phyloP scores from a whole-genome alignment of 2,888 invertebrate genomes.

The Papilio demoleus region DNA sequence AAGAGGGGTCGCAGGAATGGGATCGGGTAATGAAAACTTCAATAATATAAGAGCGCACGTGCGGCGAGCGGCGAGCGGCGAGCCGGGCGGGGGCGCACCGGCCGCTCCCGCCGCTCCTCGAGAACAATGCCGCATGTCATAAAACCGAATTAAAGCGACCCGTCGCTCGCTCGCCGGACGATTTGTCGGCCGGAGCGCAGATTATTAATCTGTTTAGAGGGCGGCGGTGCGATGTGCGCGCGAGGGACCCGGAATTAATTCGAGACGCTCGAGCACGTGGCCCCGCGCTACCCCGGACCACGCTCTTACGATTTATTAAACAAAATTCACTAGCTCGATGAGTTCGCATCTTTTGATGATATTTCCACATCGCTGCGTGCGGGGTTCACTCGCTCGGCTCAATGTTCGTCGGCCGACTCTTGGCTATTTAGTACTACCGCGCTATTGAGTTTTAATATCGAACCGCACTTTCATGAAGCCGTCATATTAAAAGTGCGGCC shows the following conservation, averaged over 20 bases:
- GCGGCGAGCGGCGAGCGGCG: slow-evolving; percentile 22
- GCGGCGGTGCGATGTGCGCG: slow-evolving; percentile 35
- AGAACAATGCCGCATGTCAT: slow-evolving; percentile 82
- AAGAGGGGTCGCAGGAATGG: background rate
- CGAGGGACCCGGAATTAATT: slow-evolving; percentile 45
- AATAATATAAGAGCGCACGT: slow-evolving; percentile 37
- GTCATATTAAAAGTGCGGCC: background rate
- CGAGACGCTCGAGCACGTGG: slow-evolving; percentile 49
- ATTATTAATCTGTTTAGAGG: slow-evolving; percentile 43
- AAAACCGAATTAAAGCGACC: slow-evolving; percentile 73
- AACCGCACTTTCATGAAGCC: background rate
- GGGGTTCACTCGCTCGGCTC: slow-evolving; percentile 26
- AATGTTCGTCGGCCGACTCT: slow-evolving; percentile 7
- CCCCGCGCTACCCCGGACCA: slow-evolving; percentile 25
- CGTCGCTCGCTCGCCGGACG: slow-evolving; percentile 44
- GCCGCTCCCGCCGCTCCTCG: slow-evolving; percentile 71
- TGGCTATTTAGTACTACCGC: background rate
- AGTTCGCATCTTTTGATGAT: slow-evolving; percentile 39
- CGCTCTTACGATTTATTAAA: slow-evolving; percentile 37
- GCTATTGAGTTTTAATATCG: slow-evolving; percentile 4
- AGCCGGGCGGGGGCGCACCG: slow-evolving; percentile 56
- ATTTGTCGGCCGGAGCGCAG: slow-evolving; percentile 52
- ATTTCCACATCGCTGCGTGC: slow-evolving; percentile 33
- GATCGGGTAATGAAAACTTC: slow-evolving; percentile 39
- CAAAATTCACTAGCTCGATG: slow-evolving; percentile 36